phyloP scores from a whole-genome alignment of 2,113 vertebrate genomes.

The Petrocephalus zakoni region DNA sequence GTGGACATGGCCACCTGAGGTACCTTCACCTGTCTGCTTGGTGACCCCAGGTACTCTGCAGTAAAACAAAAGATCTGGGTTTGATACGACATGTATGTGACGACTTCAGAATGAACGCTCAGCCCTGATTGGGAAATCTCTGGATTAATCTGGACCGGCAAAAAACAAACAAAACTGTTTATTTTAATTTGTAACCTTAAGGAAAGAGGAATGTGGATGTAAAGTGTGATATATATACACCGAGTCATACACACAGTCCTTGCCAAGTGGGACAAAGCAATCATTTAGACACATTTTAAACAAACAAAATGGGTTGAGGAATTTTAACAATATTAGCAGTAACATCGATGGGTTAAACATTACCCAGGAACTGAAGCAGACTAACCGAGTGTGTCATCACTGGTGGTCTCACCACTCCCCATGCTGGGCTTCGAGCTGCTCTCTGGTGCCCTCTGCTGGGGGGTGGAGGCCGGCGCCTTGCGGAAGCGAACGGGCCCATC shows the following conservation, averaged over 20 bases:
- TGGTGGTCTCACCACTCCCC: neutral
- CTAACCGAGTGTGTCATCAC: neutral
- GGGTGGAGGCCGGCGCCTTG: neutral
- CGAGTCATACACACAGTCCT: neutral
- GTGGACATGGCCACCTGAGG: slow-evolving; percentile 50
- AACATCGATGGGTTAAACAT: neutral
- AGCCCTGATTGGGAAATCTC: neutral
- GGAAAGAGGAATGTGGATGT: neutral
- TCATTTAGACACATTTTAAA: neutral
- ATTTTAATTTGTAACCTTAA: neutral
- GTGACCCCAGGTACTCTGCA: slow-evolving; percentile 60
- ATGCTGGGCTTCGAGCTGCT: neutral
- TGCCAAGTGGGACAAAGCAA: neutral
- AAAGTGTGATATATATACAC: neutral
- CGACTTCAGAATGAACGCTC: neutral
- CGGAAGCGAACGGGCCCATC: neutral
- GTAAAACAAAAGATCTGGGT: neutral
- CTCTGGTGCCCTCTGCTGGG: neutral
- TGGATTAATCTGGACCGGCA: neutral
- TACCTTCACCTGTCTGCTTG: slow-evolving; percentile 53
- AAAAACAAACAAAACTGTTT: neutral
- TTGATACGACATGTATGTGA: neutral
- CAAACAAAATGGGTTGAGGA: neutral
- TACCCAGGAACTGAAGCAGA: neutral
- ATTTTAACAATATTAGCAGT: neutral